Evolutionary conservation across 2,888 invertebrate genomes (phyloP), one percentile per base, ranked within the genome.

Genomic region (Caenorhabditis zanzibari): DNA sequence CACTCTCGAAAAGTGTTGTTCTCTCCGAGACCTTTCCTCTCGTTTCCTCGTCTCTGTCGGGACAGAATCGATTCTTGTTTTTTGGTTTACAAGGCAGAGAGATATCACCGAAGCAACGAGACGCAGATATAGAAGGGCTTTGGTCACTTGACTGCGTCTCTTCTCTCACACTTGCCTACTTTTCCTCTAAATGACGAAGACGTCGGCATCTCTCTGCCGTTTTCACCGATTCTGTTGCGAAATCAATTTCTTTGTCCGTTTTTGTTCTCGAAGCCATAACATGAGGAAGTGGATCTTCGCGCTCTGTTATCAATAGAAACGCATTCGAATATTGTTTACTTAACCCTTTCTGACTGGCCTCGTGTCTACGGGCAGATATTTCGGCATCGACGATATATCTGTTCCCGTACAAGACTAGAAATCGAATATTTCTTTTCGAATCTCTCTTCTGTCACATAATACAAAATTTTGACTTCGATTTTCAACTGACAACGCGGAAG

Each of bases 71-170:
- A 58, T 58, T 56, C 52, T 1, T 41, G 52, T 56, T 71, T 56
- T 71, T 58, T 71, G 56, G 58, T 38, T 44, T 19, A n/a, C 44
- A 28, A 24, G 26, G n/a, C 19, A 28, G 0, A 44, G 19, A 58
- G 22, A 54, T 24, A 14, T 26, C n/a, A 7, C 22, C 5, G 12
- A n/a, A 56, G 12, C n/a, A 4, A 4, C 26, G 71, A 71, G 58
- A 58, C 71, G 71, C 71, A 71, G 71, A 71, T 19, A 44, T 71
- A 5, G 12, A 35, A 71, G 71, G 66, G 66, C 28, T 44, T 71
- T 56, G 56, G 71, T 71, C 71, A 58, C 41, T 58, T 71, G 35
- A 38, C 71, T 71, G 71, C 71, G 71, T 71, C 71, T 71, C 71
- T 58, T 64, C 66, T 22, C 56, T 52, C 64, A 26, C 54, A 38